Base-by-base conservation (phyloP, 2,888 invertebrate species). In the Folsomia candida region DNA sequence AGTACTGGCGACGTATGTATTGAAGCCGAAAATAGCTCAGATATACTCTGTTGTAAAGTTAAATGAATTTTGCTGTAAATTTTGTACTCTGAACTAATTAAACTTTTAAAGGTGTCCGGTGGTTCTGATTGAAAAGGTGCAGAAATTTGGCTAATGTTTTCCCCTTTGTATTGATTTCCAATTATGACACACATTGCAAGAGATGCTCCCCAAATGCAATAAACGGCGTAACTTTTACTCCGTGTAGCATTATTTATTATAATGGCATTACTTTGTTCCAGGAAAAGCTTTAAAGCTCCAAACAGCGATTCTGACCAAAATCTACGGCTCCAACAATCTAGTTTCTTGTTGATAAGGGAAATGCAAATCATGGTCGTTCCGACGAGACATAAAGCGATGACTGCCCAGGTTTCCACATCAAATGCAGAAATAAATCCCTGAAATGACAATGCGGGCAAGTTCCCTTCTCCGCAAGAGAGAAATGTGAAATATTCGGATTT, bases 401-500 rank as follows among this genome's bases (percentile, higher is more conserved):
- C 4, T 18, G n/a, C 6, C 54, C 54, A 54, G 20, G 54, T 54
- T 6, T 18, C 4, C 6, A 20, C 54, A 20, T 54, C 54, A 20
- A 54, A 54, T 14, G 54, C 54, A 6, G 54, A 54, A 22, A 54
- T 54, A 20, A 54, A 54, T 4, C 54, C 54, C 11, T 22, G 4
- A 54, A 54, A 54, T 18, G 54, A 54, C 54, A 54, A 54, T n/a
- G 6, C n/a, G 18, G 54, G n/a, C 6, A 6, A 22, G n/a, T 4
- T 20, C 22, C 20, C 20, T 54, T 54, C 6, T 54, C 54, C 54
- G n/a, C 54, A 54, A 18, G 54, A 54, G n/a, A 54, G 54, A 54
- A 54, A 54, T 54, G 54, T 54, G n/a, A 54, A 54, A 54, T 54
- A 20, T 22, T 54, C 54, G 4, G 54, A 54, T 54, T 54, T 22